Conservation (phyloP, 2,888 invertebrate species). For the Lasioglossum figueresi region DNA sequence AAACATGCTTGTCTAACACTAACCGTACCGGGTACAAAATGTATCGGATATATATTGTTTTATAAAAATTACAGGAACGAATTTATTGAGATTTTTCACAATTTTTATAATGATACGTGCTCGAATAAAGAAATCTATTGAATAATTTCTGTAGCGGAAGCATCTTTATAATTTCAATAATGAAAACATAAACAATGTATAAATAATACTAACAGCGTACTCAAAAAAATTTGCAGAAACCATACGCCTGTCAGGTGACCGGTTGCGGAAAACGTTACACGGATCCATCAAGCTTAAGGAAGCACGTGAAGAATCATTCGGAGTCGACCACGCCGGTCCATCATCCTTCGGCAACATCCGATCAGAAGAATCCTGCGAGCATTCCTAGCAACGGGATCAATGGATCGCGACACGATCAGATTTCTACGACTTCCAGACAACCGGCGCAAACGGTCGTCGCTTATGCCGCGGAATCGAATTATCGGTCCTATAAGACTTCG, state of each 20-base stretch:
- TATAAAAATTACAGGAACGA: too few species aligned
- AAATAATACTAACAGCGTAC: neutral
- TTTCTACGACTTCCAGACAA: slow-evolving; percentile 39
- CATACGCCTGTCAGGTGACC: slow-evolving; percentile 94
- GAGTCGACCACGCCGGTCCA: slow-evolving; percentile 63
- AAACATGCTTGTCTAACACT: too few species aligned
- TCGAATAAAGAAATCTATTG: too few species aligned
- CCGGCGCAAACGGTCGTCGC: slow-evolving; percentile 42
- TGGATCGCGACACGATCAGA: slow-evolving; percentile 33
- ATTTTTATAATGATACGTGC: too few species aligned
- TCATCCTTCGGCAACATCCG: slow-evolving; percentile 44
- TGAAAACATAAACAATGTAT: too few species aligned
- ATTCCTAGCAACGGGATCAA: slow-evolving; percentile 8
- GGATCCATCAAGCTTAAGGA: slow-evolving; percentile 96
- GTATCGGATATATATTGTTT: too few species aligned
- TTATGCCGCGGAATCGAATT: slow-evolving; percentile 48
- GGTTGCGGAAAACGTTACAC: slow-evolving; percentile 97
- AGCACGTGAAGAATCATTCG: slow-evolving; percentile 94
- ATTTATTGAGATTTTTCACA: too few species aligned
- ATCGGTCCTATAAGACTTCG: slow-evolving; percentile 64
- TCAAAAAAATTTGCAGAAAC: slow-evolving; percentile 88
- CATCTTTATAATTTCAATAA: too few species aligned
- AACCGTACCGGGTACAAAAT: too few species aligned
- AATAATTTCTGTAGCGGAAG: too few species aligned
- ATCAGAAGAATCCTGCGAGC: slow-evolving; percentile 34